Evolutionary conservation across 2,888 invertebrate genomes (phyloP), one percentile per base, ranked within the genome.

Genomic region (Steinernema scapterisci): DNA sequence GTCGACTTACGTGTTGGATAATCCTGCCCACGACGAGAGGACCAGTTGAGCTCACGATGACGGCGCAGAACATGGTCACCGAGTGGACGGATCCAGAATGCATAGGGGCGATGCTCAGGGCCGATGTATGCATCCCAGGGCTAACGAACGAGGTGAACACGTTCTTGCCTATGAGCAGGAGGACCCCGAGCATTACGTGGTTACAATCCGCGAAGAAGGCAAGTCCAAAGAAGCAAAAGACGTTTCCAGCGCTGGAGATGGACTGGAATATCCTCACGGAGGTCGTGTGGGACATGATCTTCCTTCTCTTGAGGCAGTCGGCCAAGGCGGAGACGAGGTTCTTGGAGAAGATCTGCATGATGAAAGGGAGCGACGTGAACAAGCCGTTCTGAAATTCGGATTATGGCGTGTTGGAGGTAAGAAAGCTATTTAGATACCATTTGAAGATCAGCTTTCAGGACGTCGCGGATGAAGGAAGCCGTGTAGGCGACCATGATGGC

Each of bases 371-470:
- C 46, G 75, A 75, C 0, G 82, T 77, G 75, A 77, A 82, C 23
- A 81, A 11, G 21, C 82, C 82, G 73, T 82, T 82, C 76, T 81
- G 63, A 71, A 76, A 52, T n/a, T n/a, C n/a, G n/a, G n/a, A n/a
- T 16, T n/a, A 48, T 48, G 13, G 13, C 48, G 3, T 48, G 16
- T 48, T 48, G 5, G 2, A 48, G 19, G 13, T 5, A 3, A 7
- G 48, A 48, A 16, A 48, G 3, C 3, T 48, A 19, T 13, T 48
- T 7, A 48, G 48, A 13, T 31, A 63, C 63, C 63, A 63, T 63
- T 1, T 27, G 27, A 19, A 63, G 63, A 16, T 63, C 63, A 19
- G 63, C 63, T 7, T 27, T 21, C 2, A 63, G 63, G n/a, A 63
- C 63, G n/a, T 63, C 63, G 1, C 63, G 27, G 31, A 63, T 31